Percentiles rank a stretch among this genome's conserved stretches.
phyloP scores from a whole-genome alignment of 2,113 vertebrate genomes.

The Puntigrus tetrazona region DNA sequence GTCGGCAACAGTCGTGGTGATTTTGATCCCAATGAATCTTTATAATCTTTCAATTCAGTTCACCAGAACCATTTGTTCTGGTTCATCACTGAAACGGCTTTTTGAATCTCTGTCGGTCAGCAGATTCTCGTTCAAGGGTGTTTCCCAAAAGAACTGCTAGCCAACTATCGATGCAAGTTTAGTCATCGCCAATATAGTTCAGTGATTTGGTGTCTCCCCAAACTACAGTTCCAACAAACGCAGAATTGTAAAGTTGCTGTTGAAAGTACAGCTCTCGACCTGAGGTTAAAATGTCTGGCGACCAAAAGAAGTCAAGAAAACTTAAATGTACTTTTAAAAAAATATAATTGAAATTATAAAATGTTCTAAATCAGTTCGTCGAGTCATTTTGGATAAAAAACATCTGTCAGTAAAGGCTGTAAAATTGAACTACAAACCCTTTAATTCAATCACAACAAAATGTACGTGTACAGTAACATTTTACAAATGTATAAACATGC shows the following conservation, averaged over 20 bases:
- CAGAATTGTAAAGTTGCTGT: background rate
- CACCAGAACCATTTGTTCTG: background rate
- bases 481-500: conserved; percentile 9
- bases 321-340: too few relatives aligned
- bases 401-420: background rate
- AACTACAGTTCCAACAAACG: background rate
- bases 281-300: background rate
- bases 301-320: too few relatives aligned
- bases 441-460: background rate
- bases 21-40: conserved; percentile 17
- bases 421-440: background rate
- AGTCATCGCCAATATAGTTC: background rate
- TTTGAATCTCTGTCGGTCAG: background rate
- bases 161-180: background rate
- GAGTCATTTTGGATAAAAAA: background rate
- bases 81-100: background rate
- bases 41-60: conserved; percentile 6
- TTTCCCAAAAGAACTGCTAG: background rate
- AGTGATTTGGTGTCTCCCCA: background rate
- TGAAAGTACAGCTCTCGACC: background rate
- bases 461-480: background rate
- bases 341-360: too few relatives aligned
- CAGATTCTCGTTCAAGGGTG: background rate
- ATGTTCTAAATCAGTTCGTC: background rate
- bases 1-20: background rate